phyloP scores from a whole-genome alignment of 2,888 invertebrate species.

The Caenorhabditis sinica region DNA sequence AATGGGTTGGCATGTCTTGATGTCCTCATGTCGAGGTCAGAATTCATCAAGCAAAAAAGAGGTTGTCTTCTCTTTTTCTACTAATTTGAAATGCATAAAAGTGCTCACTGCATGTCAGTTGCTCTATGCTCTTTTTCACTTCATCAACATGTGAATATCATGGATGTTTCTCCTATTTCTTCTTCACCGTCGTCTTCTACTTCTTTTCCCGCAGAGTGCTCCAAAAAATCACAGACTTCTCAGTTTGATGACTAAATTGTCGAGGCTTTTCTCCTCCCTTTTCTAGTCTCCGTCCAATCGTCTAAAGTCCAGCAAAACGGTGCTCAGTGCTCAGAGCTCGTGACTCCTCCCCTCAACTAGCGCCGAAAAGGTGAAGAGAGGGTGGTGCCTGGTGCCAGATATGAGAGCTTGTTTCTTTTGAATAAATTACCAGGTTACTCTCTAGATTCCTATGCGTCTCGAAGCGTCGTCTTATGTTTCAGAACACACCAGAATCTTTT shows the following conservation, averaged over 20 bases:
- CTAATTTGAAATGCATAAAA: constrained; percentile 54
- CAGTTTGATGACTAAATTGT: constrained; percentile 28
- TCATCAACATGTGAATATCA: constrained; percentile 26
- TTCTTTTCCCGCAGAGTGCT: neutral
- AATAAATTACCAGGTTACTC: constrained; percentile 16
- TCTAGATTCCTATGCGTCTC: constrained; percentile 1
- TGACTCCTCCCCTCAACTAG: neutral
- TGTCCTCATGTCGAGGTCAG: constrained; percentile 50
- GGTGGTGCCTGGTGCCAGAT: constrained; percentile 14
- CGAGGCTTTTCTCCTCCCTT: constrained; percentile 1
- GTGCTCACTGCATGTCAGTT: constrained; percentile 31
- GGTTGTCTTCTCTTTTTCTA: constrained; percentile 6
- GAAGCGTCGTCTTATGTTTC: neutral
- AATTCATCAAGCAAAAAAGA: constrained; percentile 44
- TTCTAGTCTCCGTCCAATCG: neutral
- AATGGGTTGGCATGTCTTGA: constrained; percentile 23
- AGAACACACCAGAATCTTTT: too few relatives aligned
- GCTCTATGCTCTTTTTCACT: constrained; percentile 39
- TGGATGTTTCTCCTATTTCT: constrained; percentile 31
- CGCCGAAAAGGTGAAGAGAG: constrained; percentile 24
- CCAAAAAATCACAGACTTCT: constrained; percentile 11
- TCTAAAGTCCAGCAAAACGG: constrained; percentile 8
- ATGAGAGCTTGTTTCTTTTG: neutral
- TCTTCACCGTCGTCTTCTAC: neutral
- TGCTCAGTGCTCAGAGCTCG: constrained; percentile 15